phyloP scores from a whole-genome alignment of 2,113 vertebrate genomes.

The Eulemur macaco region DNA sequence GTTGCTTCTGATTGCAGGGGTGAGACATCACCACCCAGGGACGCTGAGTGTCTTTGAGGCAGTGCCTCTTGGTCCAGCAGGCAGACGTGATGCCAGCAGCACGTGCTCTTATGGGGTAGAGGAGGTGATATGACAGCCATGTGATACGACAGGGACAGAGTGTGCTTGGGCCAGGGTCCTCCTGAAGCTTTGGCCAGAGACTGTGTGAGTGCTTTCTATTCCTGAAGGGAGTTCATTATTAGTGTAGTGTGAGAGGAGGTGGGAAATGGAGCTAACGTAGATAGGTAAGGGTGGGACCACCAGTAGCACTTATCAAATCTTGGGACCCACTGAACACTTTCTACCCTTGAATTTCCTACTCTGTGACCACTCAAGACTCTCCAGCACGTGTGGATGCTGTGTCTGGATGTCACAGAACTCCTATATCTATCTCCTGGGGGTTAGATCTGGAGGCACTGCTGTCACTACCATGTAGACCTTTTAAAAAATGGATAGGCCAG shows the following conservation, averaged over 20 bases:
- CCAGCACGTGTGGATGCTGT: background rate
- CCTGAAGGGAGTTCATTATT: background rate
- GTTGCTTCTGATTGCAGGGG: background rate
- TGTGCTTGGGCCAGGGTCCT: background rate
- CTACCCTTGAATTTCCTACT: background rate
- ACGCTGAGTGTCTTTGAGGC: background rate
- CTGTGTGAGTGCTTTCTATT: background rate
- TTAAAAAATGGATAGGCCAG: background rate
- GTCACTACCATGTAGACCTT: background rate
- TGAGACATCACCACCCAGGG: background rate
- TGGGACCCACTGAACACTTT: background rate
- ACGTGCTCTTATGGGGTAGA: background rate
- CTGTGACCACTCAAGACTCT: background rate
- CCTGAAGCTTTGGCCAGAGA: background rate
- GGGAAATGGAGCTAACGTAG: background rate
- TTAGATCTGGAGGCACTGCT: background rate
- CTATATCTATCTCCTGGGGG: background rate
- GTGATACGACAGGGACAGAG: background rate
- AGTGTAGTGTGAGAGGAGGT: background rate
- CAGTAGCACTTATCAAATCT: background rate
- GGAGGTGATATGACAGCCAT: background rate
- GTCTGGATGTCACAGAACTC: background rate
- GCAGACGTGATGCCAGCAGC: background rate
- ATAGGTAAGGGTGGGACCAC: background rate
- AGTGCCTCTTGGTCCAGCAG: background rate